These are phyloP conservation scores for Nannobrachium achirus DNA, from an alignment of 2,113 vertebrate species.

Conservation along the genomic window DNA sequence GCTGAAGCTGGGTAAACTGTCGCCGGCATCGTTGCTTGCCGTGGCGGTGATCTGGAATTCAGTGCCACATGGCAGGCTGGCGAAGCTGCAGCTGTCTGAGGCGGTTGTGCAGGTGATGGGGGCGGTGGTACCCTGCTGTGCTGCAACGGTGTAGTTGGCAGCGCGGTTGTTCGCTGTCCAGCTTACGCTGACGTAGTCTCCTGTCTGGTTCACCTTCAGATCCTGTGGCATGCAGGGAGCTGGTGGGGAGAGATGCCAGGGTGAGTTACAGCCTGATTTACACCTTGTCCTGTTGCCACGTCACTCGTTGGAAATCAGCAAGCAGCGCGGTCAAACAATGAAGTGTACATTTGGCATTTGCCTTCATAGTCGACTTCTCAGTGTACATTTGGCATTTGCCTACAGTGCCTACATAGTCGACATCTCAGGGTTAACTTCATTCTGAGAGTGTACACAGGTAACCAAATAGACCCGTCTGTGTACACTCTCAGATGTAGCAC, in stretches of 20 bases:
- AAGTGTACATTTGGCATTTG: too few relatives aligned
- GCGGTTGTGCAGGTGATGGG: conserved; percentile 75
- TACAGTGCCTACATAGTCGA: too few relatives aligned
- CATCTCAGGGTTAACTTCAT: too few relatives aligned
- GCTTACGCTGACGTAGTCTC: conserved; percentile 72
- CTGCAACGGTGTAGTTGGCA: conserved; percentile 79
- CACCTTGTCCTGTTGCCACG: too few relatives aligned
- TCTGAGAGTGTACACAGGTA: too few relatives aligned
- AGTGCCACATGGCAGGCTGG: conserved; percentile 84
- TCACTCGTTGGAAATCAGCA: too few relatives aligned
- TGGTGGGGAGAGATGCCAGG: conserved; percentile 50
- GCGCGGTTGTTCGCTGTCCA: conserved; percentile 80
- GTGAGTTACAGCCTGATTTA: not conserved
- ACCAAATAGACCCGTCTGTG: too few relatives aligned
- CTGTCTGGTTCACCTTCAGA: conserved; percentile 72
- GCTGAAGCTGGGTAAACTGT: conserved; percentile 89
- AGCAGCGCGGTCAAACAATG: too few relatives aligned
- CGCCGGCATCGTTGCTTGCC: conserved; percentile 79
- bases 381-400: too few relatives aligned
- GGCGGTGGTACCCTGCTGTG: conserved; percentile 1
- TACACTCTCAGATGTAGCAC: too few relatives aligned
- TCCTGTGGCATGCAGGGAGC: conserved; percentile 89
- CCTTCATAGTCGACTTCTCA: too few relatives aligned
- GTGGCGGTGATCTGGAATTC: conserved; percentile 81
- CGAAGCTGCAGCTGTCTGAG: conserved; percentile 78